Evolutionary conservation across 2,888 invertebrate species (phyloP), one percentile per base, ranked within the genome.

Genomic region (Hydroisotoma schaefferi): DNA sequence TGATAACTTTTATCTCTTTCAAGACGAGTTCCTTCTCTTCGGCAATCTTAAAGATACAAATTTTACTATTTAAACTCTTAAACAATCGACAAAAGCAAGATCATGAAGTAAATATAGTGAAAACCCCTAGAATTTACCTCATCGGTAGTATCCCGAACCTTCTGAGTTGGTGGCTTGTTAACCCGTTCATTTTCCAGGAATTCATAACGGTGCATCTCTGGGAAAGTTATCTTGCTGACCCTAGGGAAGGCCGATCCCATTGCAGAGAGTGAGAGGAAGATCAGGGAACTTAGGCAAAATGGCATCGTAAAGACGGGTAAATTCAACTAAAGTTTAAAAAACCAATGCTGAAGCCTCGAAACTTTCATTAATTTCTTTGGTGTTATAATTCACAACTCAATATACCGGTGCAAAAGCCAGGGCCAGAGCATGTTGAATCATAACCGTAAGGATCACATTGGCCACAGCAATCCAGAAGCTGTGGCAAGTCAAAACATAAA

Each of bases 291-390:
- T 43, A 77, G 48, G 37, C 76, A 74, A 65, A 77, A 78, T 0
- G 78, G 77, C 25, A 78, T 40, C 3, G 77, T 75, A 37, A 78
- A 69, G 29, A 76, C 70, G 4, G 77, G 76, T 29, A 78, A 65
- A 52, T 55, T 55, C 3, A 59, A 22, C 72, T 72, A 40, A 20
- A 28, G 15, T 15, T 49, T 29, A 27, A 25, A 28, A 28, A 29
- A 28, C n/a, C 10, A 18, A 15, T 6, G 5, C 2, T n/a, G 28
- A 15, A 12, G 20, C 22, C 20, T 29, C 28, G 29, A 10, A 18
- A 33, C 27, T 25, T 18, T 37, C 6, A 25, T 29, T 15, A 4
- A 2, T 12, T 20, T 23, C 29, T 28, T 23, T 28, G 33, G 49
- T 49, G 43, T 40, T 18, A 37, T 44, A 33, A 46, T 53, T 12